Conservation (phyloP, 2,888 invertebrate genomes). For the Lepidocyrtinus sp. region DNA sequence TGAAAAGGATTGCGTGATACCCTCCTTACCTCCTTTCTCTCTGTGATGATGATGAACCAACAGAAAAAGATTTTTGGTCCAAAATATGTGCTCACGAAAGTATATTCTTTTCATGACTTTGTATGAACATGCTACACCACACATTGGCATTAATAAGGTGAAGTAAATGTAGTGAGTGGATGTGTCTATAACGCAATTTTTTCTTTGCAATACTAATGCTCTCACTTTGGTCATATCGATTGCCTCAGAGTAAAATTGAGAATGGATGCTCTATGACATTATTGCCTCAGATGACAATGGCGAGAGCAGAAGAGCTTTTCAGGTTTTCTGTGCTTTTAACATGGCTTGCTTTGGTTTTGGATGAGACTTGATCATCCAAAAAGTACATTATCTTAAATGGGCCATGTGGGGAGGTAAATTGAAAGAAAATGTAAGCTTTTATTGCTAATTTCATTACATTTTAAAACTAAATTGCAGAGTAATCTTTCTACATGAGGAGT, state of each 20-base stretch:
- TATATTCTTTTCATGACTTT: conserved; percentile 4
- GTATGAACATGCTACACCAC: conserved; percentile 5
- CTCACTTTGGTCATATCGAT: conserved; percentile 7
- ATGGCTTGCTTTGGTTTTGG: no score
- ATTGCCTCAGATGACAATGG: background rate
- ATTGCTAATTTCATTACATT: no score
- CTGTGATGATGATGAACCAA: background rate
- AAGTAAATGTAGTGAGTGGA: no score
- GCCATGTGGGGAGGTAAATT: no score
- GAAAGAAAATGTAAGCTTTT: no score
- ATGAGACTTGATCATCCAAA: no score
- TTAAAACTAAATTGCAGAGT: no score
- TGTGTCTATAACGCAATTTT: background rate
- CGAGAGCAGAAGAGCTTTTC: no score
- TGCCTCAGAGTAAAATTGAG: background rate
- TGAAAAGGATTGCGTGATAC: background rate
- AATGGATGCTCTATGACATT: conserved; percentile 13
- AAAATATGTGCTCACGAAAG: background rate
- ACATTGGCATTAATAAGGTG: background rate
- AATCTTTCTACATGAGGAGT: no score
- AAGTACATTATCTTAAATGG: no score
- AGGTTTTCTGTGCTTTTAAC: no score
- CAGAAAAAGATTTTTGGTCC: background rate
- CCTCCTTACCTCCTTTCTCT: background rate
- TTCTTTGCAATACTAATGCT: background rate